phyloP scores from a whole-genome alignment of 1,140 invertebrate genomes.

The Cydia amplana region DNA sequence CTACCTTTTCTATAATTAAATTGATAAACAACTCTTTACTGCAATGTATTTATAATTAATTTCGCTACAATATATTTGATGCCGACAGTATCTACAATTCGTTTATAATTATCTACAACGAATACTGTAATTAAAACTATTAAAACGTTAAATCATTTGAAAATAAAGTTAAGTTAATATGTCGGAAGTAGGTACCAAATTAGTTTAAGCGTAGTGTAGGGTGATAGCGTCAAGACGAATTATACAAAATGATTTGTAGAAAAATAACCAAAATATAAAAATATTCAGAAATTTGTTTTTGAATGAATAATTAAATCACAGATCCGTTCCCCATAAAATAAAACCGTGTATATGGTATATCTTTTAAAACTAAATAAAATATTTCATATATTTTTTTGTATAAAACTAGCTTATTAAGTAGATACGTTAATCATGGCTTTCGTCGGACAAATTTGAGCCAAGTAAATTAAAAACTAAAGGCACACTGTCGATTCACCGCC shows the following conservation, averaged over 20 bases:
- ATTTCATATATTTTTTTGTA: not conserved
- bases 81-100: not conserved
- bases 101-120: not conserved
- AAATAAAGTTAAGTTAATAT: not conserved
- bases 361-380: conserved; percentile 18
- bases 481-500: not conserved
- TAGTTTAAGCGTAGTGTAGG: not conserved
- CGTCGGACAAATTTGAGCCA: conserved; percentile 9
- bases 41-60: too few relatives aligned
- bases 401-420: not conserved
- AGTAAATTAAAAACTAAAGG: not conserved
- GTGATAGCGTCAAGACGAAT: not conserved
- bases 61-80: not conserved
- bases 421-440: conserved; percentile 15
- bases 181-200: not conserved
- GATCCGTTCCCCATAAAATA: conserved; percentile 2
- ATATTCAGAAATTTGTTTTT: not conserved
- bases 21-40: too few relatives aligned
- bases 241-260: conserved; percentile 17
- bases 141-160: not conserved
- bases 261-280: conserved; percentile 14
- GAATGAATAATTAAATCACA: conserved; percentile 9
- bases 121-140: not conserved
- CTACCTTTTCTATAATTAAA: too few relatives aligned
- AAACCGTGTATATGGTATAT: not conserved